Evolutionary conservation across 1,140 invertebrate species (phyloP), one percentile per base, ranked within the genome.

Genomic region (Cydia pomonella): DNA sequence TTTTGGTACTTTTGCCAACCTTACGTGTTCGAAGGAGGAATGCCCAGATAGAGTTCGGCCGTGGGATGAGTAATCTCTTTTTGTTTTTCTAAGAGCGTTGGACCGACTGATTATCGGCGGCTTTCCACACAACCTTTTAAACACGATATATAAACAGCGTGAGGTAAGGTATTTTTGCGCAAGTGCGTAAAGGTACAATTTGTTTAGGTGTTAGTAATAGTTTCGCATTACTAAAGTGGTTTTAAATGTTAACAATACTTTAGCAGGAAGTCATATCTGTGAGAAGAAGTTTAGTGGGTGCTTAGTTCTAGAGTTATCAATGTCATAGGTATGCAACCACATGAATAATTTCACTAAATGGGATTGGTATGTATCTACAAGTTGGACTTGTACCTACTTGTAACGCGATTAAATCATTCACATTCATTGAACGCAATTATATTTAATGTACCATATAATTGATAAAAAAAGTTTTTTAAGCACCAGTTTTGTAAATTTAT

Each of bases 31-130:
- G 81, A 82, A 86, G 85, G 81, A 88, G 83, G 86, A 91, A 88
- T 90, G 84, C 87, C 90, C 85, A 87, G 87, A 91, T 92, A 92
- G 89, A 92, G 86, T 92, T 91, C 87, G 90, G 90, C 83, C 82
- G 80, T 81, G 85, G 89, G 87, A 91, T 93, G 90, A 93, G 91
- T 92, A 93, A 93, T 92, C 87, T 93, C 90, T 90, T 91, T 69
- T 92, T 93, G 88, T 93, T 91, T 92, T 92, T 92, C 89, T 87
- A 84, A 88, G 87, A 89, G 86, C 84, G 83, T 80, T 79, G 79
- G 77, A 80, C 80, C 79, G 80, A 74, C 79, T 77, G 88, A 88
- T 91, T 88, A 91, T 89, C 86, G 82, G 82, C 80, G 84, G 82
- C 84, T 83, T 81, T 77, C 73, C 75, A 78, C 73, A 80, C 72